A percentile compares a stretch with the other conserved stretches of the same genome.
Evolutionary conservation across 2,797 vertebrate genomes (phyloP).

Genomic region (Pygocentrus nattereri): DNA sequence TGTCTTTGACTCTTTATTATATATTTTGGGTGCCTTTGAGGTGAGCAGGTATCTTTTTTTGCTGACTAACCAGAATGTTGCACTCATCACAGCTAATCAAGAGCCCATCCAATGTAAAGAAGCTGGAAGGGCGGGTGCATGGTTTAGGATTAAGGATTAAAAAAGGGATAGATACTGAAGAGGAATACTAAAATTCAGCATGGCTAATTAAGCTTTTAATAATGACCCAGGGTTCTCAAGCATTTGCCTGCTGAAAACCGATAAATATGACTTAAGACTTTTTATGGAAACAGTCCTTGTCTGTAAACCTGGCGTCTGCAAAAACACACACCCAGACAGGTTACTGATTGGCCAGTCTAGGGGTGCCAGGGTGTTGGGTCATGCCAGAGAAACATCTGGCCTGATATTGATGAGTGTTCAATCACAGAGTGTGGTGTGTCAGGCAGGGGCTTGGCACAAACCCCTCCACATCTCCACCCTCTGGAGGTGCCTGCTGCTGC

Average conservation of each 20-base stretch:
- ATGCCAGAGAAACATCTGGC: constrained; percentile 72
- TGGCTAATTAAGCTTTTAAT: background rate
- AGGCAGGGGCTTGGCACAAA: constrained; percentile 59
- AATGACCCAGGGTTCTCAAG: background rate
- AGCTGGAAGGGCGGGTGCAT: background rate
- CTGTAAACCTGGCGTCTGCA: constrained; percentile 2
- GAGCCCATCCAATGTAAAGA: background rate
- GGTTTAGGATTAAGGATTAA: background rate
- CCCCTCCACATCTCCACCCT: constrained; percentile 26
- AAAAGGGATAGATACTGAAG: background rate
- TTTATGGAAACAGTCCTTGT: constrained; percentile 1
- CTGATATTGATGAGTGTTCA: constrained; percentile 70
- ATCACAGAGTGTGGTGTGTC: constrained; percentile 73
- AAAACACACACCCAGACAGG: constrained; percentile 11
- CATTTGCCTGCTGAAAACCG: background rate
- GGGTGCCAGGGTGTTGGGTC: constrained; percentile 11
- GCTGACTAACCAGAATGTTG: background rate
- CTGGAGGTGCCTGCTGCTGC: constrained; percentile 18
- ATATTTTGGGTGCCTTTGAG: background rate
- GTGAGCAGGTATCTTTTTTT: background rate
- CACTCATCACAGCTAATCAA: background rate
- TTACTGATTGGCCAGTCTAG: constrained; percentile 28
- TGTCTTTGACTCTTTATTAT: background rate
- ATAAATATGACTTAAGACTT: background rate
- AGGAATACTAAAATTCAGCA: background rate